Evolutionary conservation across 1,140 invertebrate species (phyloP).

Genomic region (Drosophila baimaii): DNA sequence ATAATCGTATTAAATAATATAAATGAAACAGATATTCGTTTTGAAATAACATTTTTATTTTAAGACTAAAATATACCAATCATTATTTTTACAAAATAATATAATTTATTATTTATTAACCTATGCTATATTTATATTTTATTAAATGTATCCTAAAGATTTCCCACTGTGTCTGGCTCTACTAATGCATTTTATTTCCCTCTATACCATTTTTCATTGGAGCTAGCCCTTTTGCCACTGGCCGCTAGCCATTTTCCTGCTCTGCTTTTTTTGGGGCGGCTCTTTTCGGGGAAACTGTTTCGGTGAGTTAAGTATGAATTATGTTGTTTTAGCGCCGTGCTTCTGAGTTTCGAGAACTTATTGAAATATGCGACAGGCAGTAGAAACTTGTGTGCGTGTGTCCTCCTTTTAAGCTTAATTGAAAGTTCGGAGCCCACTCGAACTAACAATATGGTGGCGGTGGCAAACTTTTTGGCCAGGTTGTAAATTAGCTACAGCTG

Average conservation of each 20-base stretch:
- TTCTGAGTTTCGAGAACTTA: conserved; percentile 77
- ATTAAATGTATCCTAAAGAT: not conserved
- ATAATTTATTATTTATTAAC: not conserved
- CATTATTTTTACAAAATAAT: not conserved
- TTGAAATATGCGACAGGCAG: conserved; percentile 72
- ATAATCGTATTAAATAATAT: not conserved
- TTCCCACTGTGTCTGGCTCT: conserved; percentile 25
- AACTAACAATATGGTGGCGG: conserved; percentile 60
- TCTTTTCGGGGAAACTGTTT: conserved; percentile 68
- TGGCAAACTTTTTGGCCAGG: conserved; percentile 54
- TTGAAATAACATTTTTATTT: not conserved
- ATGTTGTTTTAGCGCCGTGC: conserved; percentile 71
- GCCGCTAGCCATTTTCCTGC: conserved; percentile 34
- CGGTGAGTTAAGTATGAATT: conserved; percentile 82
- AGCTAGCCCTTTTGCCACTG: conserved; percentile 40
- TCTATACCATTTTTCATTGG: conserved; percentile 70
- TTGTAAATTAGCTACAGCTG: conserved; percentile 74
- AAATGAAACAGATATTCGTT: too few species aligned
- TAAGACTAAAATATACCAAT: too few species aligned
- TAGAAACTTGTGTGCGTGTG: conserved; percentile 69
- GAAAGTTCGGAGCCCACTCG: conserved; percentile 58
- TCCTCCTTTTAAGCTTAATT: conserved; percentile 78
- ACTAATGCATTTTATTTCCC: conserved; percentile 77
- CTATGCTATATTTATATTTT: not conserved
- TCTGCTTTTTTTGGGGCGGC: conserved; percentile 42